Evolutionary conservation across 1,140 invertebrate species (phyloP), one percentile per base, ranked within the genome.

Genomic region (Nasonia vitripennis): DNA sequence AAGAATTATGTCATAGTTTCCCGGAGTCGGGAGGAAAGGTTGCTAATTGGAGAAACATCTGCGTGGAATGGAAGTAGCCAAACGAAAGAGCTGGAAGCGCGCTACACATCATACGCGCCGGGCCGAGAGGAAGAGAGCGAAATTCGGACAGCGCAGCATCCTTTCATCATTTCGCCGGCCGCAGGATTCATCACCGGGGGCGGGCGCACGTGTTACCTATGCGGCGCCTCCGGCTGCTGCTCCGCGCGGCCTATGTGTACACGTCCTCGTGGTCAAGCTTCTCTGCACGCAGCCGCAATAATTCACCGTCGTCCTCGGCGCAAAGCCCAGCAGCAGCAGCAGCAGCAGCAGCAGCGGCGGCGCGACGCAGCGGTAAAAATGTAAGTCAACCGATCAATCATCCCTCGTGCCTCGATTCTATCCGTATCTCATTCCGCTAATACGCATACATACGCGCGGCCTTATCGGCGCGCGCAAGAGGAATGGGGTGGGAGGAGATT

Each of bases 341-440:
- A n/a, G n/a, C n/a, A n/a, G n/a, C n/a, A n/a, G n/a, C n/a, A n/a
- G n/a, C n/a, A n/a, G n/a, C n/a, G n/a, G n/a, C n/a, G n/a, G n/a
- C 34, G 34, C 34, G 5, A 1, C 34, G 34, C 34, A 0, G 34
- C 34, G 2, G 41, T 17, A 11, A 48, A 75, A 45, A 27, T 20
- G 31, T 41, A 75, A 83, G 51, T 41, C 71, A n/a, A n/a, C 37
- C 79, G 68, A 83, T 83, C 74, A 48, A 83, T 83, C 81, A 83
- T 83, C 81, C n/a, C 55, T 45, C 55, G 27, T 1, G 41, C 31
- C 45, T 51, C 68, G 73, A 71, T 81, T 51, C 23, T 73, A 73
- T 70, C 68, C 71, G 71, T 9, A 81, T 73, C 68, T 51, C n/a
- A 51, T 70, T 17, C 17, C 23, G 45, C 70, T 55, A 55, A 71